Conservation (phyloP, 2,888 invertebrate species). For the Drosophila anomelani region DNA sequence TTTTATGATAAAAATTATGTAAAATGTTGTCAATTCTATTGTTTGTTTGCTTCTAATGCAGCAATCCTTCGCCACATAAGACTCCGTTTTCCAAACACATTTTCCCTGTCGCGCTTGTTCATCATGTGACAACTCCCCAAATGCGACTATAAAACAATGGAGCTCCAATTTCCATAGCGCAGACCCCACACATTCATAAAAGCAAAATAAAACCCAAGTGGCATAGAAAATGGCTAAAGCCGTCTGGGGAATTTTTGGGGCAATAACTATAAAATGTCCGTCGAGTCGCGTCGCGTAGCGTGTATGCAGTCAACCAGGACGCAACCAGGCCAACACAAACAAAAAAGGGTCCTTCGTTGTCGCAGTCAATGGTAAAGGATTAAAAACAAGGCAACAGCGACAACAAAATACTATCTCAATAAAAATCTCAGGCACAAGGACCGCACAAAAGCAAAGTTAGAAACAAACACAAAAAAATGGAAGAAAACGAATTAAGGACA, state of each 20-base stretch:
- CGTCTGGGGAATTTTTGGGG: constrained; percentile 74
- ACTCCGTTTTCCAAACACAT: constrained; percentile 2
- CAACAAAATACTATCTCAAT: constrained; percentile 76
- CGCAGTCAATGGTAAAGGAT: constrained; percentile 72
- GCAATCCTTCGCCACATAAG: background rate
- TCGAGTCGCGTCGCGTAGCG: constrained; percentile 60
- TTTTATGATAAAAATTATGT: background rate
- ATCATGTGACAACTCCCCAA: constrained; percentile 53
- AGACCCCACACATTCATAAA: constrained; percentile 43
- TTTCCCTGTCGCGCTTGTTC: constrained; percentile 49
- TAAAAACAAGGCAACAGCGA: constrained; percentile 65
- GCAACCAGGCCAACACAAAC: constrained; percentile 30
- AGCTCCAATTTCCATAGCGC: constrained; percentile 62
- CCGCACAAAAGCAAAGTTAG: constrained; percentile 44
- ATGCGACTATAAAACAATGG: constrained; percentile 74
- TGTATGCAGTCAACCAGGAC: constrained; percentile 62
- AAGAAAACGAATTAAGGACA: constrained; percentile 38
- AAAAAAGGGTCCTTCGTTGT: constrained; percentile 50
- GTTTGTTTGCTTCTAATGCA: background rate
- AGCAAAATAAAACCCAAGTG: constrained; percentile 72
- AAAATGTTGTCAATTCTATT: background rate
- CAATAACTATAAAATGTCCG: constrained; percentile 78
- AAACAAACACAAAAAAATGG: constrained; percentile 27
- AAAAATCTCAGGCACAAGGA: constrained; percentile 66
- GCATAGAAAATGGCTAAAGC: constrained; percentile 70